A percentile compares a stretch with the other conserved stretches of the same genome.
These are phyloP conservation scores for Athalia circularis DNA, from an alignment of 2,888 invertebrate genomes.

Conservation along the genomic window DNA sequence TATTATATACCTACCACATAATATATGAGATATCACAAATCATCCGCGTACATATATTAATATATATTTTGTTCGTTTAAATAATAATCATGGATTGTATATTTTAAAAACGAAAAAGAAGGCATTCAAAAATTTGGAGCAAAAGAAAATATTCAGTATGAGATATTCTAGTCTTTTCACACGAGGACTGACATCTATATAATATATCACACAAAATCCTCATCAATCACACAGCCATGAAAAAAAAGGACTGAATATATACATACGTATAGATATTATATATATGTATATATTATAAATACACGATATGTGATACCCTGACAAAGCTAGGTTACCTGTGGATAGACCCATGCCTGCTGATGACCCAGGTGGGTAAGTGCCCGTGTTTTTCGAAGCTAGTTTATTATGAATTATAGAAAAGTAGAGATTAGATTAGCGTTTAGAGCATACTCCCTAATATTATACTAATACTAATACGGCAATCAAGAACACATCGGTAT, in stretches of 20 bases:
- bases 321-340: slow-evolving; percentile 52
- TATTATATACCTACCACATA: background rate
- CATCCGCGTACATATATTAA: background rate
- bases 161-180: too few relatives aligned
- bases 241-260: too few relatives aligned
- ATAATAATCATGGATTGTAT: too few relatives aligned
- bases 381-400: slow-evolving; percentile 60
- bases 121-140: too few relatives aligned
- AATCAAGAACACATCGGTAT: background rate
- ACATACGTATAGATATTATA: background rate
- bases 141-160: too few relatives aligned
- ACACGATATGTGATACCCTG: slow-evolving; percentile 36
- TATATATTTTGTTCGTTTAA: background rate
- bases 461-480: too few relatives aligned
- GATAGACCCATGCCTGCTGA: slow-evolving; percentile 71
- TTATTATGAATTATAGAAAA: slow-evolving; percentile 13
- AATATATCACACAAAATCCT: too few relatives aligned
- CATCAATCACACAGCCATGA: too few relatives aligned
- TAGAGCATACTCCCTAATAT: background rate
- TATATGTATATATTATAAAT: background rate
- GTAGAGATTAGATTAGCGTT: slow-evolving; percentile 1
- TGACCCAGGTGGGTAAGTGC: slow-evolving; percentile 71
- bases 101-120: too few relatives aligned
- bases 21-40: background rate
- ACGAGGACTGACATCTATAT: too few relatives aligned